These are phyloP conservation scores for Pristiophorus japonicus DNA, from an alignment of 2,113 vertebrate species.

Conservation along the genomic window DNA sequence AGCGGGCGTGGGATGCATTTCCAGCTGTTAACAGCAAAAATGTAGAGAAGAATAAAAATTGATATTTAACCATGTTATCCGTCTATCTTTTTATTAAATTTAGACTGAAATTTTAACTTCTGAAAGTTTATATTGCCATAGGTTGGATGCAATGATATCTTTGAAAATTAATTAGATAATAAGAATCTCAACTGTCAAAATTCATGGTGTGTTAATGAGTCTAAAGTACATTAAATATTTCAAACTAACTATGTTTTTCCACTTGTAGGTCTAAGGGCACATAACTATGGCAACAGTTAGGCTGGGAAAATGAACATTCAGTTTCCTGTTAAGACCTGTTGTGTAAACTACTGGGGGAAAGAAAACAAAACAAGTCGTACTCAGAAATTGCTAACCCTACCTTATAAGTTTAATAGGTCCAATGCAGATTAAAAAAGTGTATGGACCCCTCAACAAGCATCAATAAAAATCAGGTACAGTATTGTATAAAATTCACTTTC, in stretches of 20 bases:
- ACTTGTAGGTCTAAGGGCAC: constrained; percentile 59
- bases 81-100: not conserved
- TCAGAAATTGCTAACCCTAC: not conserved
- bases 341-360: not conserved
- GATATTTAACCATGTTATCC: not conserved
- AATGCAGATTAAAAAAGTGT: constrained; percentile 20
- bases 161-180: not conserved
- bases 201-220: not conserved
- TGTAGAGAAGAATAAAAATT: not conserved
- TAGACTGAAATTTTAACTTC: not conserved
- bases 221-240: constrained; percentile 27
- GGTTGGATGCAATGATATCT: not conserved
- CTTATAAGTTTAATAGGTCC: not conserved
- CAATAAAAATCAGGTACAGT: constrained; percentile 22
- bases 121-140: not conserved
- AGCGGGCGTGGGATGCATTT: not conserved
- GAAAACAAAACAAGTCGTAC: not conserved
- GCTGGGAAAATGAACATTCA: constrained; percentile 69
- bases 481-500: constrained; percentile 33
- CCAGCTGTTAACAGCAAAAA: not conserved
- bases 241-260: constrained; percentile 40
- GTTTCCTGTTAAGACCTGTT: constrained; percentile 49
- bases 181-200: constrained; percentile 15
- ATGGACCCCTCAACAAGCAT: not conserved
- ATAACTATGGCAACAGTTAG: constrained; percentile 46